Evolutionary conservation across 2,888 invertebrate species (phyloP).

Genomic region (Rhagonycha lutea): DNA sequence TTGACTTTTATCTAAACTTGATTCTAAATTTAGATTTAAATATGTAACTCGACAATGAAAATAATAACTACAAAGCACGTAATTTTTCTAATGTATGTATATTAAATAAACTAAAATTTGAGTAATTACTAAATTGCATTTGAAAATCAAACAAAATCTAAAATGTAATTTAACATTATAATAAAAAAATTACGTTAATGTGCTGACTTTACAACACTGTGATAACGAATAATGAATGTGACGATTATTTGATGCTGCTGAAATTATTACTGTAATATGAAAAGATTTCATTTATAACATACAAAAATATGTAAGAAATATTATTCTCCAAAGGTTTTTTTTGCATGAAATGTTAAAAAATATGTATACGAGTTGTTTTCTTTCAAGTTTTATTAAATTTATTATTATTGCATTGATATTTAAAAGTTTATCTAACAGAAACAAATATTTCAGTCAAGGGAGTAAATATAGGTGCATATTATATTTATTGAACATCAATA

Average conservation of each 20-base stretch:
- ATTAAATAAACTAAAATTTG: not conserved
- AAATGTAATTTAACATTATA: not conserved
- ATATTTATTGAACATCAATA: constrained; percentile 7
- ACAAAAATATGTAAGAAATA: not conserved
- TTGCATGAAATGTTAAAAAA: constrained; percentile 16
- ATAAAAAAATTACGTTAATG: not conserved
- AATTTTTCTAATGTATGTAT: not conserved
- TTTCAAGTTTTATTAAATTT: constrained; percentile 20
- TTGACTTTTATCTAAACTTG: constrained; percentile 6
- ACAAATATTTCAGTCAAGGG: constrained; percentile 19
- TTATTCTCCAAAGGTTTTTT: not conserved
- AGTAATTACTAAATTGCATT: not conserved
- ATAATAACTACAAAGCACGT: not conserved
- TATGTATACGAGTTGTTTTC: constrained; percentile 16
- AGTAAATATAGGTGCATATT: constrained; percentile 36
- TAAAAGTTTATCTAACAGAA: not conserved
- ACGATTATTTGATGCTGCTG: not conserved
- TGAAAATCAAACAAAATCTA: not conserved
- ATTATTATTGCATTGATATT: constrained; percentile 11
- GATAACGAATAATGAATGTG: not conserved
- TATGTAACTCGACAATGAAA: not conserved
- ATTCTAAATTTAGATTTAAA: constrained; percentile 14
- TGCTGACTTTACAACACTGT: not conserved
- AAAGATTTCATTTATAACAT: not conserved
- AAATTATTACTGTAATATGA: not conserved